These are phyloP conservation scores for Pheosia gnoma DNA, from an alignment of 2,888 invertebrate genomes.

Conservation along the genomic window DNA sequence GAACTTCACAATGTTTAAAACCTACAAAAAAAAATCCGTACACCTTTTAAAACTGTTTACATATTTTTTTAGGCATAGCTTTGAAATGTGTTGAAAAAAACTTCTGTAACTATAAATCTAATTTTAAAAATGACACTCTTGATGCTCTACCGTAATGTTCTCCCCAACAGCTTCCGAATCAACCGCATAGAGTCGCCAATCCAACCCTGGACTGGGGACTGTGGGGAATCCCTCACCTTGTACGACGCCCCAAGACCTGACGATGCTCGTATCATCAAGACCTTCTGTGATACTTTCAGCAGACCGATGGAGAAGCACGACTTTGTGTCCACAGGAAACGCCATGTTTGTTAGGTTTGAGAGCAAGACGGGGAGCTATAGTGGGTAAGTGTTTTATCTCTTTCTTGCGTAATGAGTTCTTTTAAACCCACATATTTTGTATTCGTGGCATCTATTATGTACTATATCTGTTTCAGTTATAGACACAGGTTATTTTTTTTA, in stretches of 20 bases:
- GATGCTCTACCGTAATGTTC: not conserved
- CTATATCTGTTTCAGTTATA: too few relatives aligned
- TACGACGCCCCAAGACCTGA: slow-evolving; percentile 95
- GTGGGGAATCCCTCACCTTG: slow-evolving; percentile 94
- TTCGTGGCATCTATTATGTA: too few relatives aligned
- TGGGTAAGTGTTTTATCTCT: slow-evolving; percentile 80
- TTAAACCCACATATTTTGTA: too few relatives aligned
- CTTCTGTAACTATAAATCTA: too few relatives aligned
- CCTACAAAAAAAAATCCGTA: too few relatives aligned
- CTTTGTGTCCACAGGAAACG: slow-evolving; percentile 94
- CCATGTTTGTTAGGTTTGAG: slow-evolving; percentile 94
- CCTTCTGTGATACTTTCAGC: slow-evolving; percentile 97
- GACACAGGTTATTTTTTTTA: too few relatives aligned
- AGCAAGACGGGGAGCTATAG: slow-evolving; percentile 97
- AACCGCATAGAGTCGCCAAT: slow-evolving; percentile 95
- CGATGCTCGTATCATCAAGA: slow-evolving; percentile 95
- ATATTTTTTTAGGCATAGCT: too few relatives aligned
- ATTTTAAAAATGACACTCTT: too few relatives aligned
- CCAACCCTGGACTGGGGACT: slow-evolving; percentile 93
- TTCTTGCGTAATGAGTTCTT: not conserved
- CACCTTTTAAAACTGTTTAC: too few relatives aligned
- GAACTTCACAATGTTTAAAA: too few relatives aligned
- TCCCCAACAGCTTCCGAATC: slow-evolving; percentile 88
- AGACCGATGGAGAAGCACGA: slow-evolving; percentile 97
- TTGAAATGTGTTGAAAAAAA: too few relatives aligned